Conservation (phyloP, 2,888 invertebrate genomes). For the Neria commutata region DNA sequence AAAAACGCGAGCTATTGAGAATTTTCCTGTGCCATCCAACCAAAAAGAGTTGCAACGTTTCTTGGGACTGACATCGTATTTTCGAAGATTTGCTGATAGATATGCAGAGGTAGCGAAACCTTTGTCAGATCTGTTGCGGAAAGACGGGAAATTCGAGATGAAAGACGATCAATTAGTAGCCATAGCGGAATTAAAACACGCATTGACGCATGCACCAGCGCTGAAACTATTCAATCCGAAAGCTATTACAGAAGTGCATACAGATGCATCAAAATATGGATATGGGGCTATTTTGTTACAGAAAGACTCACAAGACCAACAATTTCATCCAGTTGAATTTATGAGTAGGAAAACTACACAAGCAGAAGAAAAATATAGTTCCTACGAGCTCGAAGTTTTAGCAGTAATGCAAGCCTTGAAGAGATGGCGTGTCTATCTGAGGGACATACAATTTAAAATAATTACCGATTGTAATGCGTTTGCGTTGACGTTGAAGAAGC, state of each 20-base stretch:
- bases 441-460: slow-evolving; percentile 26
- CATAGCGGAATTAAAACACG: slow-evolving; percentile 24
- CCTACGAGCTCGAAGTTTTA: slow-evolving; percentile 42
- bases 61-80: slow-evolving; percentile 30
- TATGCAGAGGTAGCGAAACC: slow-evolving; percentile 15
- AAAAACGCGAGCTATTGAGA: slow-evolving; percentile 22
- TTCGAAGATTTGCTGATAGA: slow-evolving; percentile 18
- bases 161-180: slow-evolving; percentile 17
- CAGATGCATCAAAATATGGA: slow-evolving; percentile 32
- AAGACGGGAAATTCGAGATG: slow-evolving; percentile 29
- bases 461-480: slow-evolving; percentile 35
- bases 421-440: slow-evolving; percentile 34
- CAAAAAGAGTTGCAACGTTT: slow-evolving; percentile 28
- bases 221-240: slow-evolving; percentile 27
- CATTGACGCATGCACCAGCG: slow-evolving; percentile 25
- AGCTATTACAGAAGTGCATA: slow-evolving; percentile 31
- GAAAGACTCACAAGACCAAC: slow-evolving; percentile 22
- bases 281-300: slow-evolving; percentile 33
- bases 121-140: slow-evolving; percentile 28
- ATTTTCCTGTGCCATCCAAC: slow-evolving; percentile 23
- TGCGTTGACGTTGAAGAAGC: slow-evolving; percentile 25
- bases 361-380: slow-evolving; percentile 26
- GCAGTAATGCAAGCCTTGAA: slow-evolving; percentile 38
- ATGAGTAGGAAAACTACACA: slow-evolving; percentile 29
- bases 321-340: slow-evolving; percentile 24